phyloP scores from a whole-genome alignment of 2,888 invertebrate species.

The Oscheius myriophilus region DNA sequence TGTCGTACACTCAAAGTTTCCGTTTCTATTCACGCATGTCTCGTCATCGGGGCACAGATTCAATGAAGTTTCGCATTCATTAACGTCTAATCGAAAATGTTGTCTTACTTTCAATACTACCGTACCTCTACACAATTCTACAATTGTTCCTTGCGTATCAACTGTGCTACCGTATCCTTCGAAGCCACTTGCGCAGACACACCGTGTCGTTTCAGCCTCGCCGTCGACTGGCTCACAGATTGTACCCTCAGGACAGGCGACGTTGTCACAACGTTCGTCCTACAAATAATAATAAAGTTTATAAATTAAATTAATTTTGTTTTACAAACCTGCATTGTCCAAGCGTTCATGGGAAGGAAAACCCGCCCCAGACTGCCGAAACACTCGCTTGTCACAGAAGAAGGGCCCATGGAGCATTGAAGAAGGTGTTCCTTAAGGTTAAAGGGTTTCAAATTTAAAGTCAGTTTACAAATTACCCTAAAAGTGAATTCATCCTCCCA shows the following conservation, averaged over 20 bases:
- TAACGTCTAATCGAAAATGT: slow-evolving; percentile 9
- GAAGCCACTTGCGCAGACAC: slow-evolving; percentile 21
- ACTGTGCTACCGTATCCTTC: slow-evolving; percentile 15
- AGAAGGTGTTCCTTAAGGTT: slow-evolving; percentile 11
- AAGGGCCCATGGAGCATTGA: slow-evolving; percentile 1
- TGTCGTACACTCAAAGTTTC: slow-evolving; percentile 14
- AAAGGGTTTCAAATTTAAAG: not conserved
- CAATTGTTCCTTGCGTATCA: not conserved
- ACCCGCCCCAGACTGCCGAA: slow-evolving; percentile 9
- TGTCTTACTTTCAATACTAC: not conserved
- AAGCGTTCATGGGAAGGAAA: slow-evolving; percentile 3
- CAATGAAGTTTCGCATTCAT: slow-evolving; percentile 5
- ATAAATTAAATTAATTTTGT: not conserved
- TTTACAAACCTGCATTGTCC: slow-evolving; percentile 12
- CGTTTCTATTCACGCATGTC: slow-evolving; percentile 13
- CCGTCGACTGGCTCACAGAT: slow-evolving; percentile 19
- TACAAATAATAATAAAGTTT: not conserved
- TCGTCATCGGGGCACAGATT: slow-evolving; percentile 8
- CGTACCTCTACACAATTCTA: slow-evolving; percentile 26
- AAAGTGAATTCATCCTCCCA: slow-evolving; percentile 2
- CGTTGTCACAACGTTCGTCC: slow-evolving; percentile 23
- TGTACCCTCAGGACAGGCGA: slow-evolving; percentile 12
- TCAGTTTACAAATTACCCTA: slow-evolving; percentile 2
- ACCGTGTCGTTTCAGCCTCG: slow-evolving; percentile 12
- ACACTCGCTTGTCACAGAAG: slow-evolving; percentile 6